A percentile compares a stretch with the other conserved stretches of the same genome.
Conservation (phyloP, 23 tunicate species). For the Corella eumyota region DNA sequence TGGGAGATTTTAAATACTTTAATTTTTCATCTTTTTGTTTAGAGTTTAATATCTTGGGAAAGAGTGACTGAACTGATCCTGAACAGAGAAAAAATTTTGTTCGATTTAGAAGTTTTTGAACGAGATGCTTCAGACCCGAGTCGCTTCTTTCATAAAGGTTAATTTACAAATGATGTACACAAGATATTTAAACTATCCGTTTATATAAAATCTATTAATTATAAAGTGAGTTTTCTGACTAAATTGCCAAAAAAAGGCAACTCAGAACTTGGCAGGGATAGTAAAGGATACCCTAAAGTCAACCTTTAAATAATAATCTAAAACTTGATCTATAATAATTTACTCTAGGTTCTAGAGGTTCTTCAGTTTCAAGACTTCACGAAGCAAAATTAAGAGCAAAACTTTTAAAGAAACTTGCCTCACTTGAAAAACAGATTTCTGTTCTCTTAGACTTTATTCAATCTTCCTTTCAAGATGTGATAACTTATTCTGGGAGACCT, state of each 20-base stretch:
- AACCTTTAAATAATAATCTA: too few species aligned
- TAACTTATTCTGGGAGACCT: slow-evolving; percentile 54
- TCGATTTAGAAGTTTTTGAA: slow-evolving; percentile 76
- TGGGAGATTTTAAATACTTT: too few species aligned
- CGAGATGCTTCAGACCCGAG: slow-evolving; percentile 84
- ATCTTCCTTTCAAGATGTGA: slow-evolving; percentile 27
- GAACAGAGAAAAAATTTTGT: slow-evolving; percentile 51
- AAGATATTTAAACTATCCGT: not conserved
- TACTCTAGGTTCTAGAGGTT: too few species aligned
- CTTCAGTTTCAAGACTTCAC: slow-evolving; percentile 37
- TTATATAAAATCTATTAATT: not conserved
- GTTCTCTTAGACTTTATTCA: slow-evolving; percentile 24
- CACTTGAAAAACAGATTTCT: slow-evolving; percentile 20
- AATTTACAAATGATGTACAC: not conserved
- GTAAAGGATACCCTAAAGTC: too few species aligned
- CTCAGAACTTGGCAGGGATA: too few species aligned
- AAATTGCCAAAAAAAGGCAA: too few species aligned
- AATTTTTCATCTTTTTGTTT: too few species aligned
- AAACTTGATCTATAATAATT: too few species aligned
- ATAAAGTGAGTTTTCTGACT: not conserved
- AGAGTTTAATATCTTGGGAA: slow-evolving; percentile 75
- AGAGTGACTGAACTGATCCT: slow-evolving; percentile 41
- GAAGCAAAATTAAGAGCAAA: slow-evolving; percentile 62
- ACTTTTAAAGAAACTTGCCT: slow-evolving; percentile 36
- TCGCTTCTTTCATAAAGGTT: slow-evolving; percentile 68